Base-by-base conservation (phyloP, 2,113 vertebrate species). In the Scomber japonicus region DNA sequence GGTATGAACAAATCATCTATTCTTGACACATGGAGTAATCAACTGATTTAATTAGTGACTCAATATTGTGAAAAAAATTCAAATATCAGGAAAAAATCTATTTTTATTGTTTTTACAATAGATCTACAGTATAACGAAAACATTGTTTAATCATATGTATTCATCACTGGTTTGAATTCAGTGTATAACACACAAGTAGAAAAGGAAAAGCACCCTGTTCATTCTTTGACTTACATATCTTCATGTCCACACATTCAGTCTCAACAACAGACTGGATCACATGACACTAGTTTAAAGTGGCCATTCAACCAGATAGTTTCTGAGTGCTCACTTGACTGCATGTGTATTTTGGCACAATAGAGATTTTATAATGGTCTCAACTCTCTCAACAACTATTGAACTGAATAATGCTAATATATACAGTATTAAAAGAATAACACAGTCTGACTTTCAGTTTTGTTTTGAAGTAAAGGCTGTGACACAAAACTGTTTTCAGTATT, bases 41-140 rank as follows among this genome's bases (percentile, higher is more conserved):
- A 8, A 63, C 16, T 62, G 13, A 46, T 65, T 82, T 78, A 73
- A 72, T 78, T 77, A 40, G 35, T 40, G 9, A 40, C 6, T 40
- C 35, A 40, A 9, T 40, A 40, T 40, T 9, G 6, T 40, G 35
- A 50, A 65, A 69, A 82, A 40, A 27, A 49, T 13, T 8, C 62
- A 73, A 73, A 67, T 35, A 61, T 17, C 64, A 60, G 30, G 44
- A 44, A 30, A 44, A 17, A 24, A 7, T 13, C 27, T 9, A 51
- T 24, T n/a, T 62, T 3, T 40, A 27, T 15, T 16, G 61, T 66
- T 21, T n/a, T 50, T 60, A 69, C 44, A 61, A 64, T 30, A 14
- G 24, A 27, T 27, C 24, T 27, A 14, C n/a, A 62, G 24, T 27
- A 27, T 27, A 62, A 40, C 17, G 5, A 12, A 40, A 21, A 63